Evolutionary conservation across 92 coral and sea anemone genomes (phyloP).

Genomic region (Palythoa caribaeorum): DNA sequence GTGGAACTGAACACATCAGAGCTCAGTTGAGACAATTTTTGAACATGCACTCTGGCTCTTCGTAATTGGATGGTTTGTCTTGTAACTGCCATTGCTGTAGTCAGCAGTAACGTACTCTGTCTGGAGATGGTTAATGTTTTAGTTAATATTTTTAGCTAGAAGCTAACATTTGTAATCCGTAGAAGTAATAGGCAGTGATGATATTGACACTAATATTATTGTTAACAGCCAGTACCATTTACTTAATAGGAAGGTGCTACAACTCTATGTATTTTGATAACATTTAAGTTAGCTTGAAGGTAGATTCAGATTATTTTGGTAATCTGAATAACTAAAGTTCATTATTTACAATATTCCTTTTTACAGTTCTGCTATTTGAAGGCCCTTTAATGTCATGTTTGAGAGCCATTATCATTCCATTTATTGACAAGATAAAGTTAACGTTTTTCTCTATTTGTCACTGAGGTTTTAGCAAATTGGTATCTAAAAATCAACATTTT

Average conservation of each 20-base stretch:
- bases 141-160: background rate
- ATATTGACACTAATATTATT: background rate
- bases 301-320: no score
- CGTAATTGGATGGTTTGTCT: background rate
- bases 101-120: background rate
- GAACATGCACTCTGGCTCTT: background rate
- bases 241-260: background rate
- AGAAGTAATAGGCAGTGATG: background rate
- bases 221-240: background rate
- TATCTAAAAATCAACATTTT: no score
- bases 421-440: background rate
- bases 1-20: constrained; percentile 28
- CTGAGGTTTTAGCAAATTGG: background rate
- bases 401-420: background rate
- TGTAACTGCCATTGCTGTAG: background rate
- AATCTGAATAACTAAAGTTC: no score
- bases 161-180: background rate
- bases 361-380: no score
- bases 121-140: background rate
- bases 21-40: background rate
- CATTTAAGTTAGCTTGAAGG: background rate
- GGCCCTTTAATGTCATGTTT: background rate
- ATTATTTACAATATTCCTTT: no score
- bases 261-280: background rate
- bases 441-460: background rate